Base-by-base conservation (phyloP, 1,140 invertebrate species). In the Ctenoplectra terminalis region DNA sequence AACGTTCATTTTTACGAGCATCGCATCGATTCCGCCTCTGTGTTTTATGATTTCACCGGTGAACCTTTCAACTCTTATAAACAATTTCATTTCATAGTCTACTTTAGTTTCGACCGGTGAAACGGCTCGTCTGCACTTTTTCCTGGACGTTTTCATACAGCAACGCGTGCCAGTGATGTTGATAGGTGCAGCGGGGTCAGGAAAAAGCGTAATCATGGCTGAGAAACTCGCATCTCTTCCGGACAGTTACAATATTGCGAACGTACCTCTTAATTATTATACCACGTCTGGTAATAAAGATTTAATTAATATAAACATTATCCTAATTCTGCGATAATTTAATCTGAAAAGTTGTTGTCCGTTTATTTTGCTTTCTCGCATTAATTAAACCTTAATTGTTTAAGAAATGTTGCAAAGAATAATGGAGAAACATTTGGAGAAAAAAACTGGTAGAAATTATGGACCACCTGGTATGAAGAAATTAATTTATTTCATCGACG, bases 221-320 rank as follows among this genome's bases (percentile, higher is more conserved):
- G 97, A 98, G 80, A 98, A 98, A 90, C 95, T 99, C 29, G 94
- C 95, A 58, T 93, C 93, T 23, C 90, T 99, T 26, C 93, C 96
- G 0, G 97, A 98, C 31, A 96, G 96, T 87, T 98, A 96, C 90
- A 96, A 96, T 46, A 95, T 99, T 23, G 96, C 97, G 3, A 98
- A 98, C 93, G 97, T 98, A 29, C 97, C 98, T 3, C 98, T 99
- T 89, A 99, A 99, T 94, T 99, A 97, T 93, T 99, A 99, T 92
- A 99, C 98, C 0, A 98, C 98, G 1, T 99, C 98, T 75, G 97
- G 97, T 95, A 91, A 89, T 80, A 78, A 71, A 60, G 11, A 54
- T 54, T 56, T 11, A 50, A 34, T 50, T n/a, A n/a, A n/a, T n/a
- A n/a, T n/a, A n/a, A 20, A 43, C 20, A n/a, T 29, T 31, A 23